Evolutionary conservation across 1,140 invertebrate species (phyloP).

Genomic region (Macrocentrus cingulum): DNA sequence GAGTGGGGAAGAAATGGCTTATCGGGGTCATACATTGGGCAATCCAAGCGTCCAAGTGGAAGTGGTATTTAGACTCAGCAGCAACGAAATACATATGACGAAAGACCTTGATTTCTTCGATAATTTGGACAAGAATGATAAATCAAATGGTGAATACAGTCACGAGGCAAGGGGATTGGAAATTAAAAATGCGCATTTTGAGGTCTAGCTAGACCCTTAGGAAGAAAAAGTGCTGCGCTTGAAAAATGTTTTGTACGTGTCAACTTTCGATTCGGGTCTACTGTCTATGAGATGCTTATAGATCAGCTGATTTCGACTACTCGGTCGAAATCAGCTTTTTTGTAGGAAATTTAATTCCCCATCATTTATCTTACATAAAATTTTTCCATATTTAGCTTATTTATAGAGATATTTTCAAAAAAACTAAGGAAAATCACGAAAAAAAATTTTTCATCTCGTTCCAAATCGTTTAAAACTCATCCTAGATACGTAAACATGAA

Average conservation of each 20-base stretch:
- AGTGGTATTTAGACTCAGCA: conserved; percentile 16
- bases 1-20: not conserved
- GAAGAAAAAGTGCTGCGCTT: not conserved
- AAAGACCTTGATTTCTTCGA: conserved; percentile 14
- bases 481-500: no score
- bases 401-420: no score
- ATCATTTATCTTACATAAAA: no score
- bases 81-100: conserved; percentile 17
- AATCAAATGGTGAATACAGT: not conserved
- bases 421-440: no score
- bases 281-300: conserved; percentile 10
- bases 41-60: not conserved
- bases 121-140: not conserved
- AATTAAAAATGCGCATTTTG: conserved; percentile 4
- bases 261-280: conserved; percentile 4
- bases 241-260: conserved; percentile 10
- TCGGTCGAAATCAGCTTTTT: no score
- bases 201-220: not conserved
- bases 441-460: no score
- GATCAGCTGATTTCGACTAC: no score
- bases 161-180: conserved; percentile 5
- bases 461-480: no score
- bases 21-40: not conserved
- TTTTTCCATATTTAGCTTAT: no score
- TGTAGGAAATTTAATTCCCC: no score